Evolutionary conservation across 2,797 vertebrate genomes (phyloP), one percentile per base, ranked within the genome.

Genomic region (Lacerta agilis): DNA sequence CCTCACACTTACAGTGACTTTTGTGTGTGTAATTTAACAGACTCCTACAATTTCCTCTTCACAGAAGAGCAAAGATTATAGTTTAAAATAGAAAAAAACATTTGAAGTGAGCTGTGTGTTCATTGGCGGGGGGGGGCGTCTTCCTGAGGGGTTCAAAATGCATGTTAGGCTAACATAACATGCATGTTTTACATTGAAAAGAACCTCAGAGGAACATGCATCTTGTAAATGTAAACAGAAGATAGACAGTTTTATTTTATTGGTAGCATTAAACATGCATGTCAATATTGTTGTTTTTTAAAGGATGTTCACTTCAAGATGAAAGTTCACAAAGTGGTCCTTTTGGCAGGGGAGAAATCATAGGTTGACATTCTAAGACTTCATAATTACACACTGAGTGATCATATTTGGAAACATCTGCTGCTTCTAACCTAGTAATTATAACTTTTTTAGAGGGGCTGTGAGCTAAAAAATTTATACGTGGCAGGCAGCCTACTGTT

Each of bases 361-460:
- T 67, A 93, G 38, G n/a, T 36, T 92, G 82, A 69, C 88, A 89
- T 83, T 64, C 77, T 90, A 92, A 95, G 79, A 86, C 87, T 92
- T 86, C 33, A 1, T 90, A 94, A 96, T 92, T 94, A 88, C 83
- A 90, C n/a, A 36, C 71, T 86, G 86, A 78, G 75, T 90, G 92
- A 94, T 92, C 92, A 87, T 83, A 89, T 93, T 93, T 92, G 85
- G 91, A 96, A 95, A 79, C 79, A 95, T 93, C 78, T 92, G 90
- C 92, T 93, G 86, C 81, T 90, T 79, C 90, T 96, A 95, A 95
- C 87, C 85, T 89, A 86, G 58, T 94, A 84, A 92, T 93, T 96
- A 89, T 36, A 64, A 45, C 58, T 75, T 69, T 91, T 94, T 94
- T 79, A 89, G 82, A 90, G 85, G 20, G 29, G 83, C 85, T 93